These are phyloP conservation scores for Perccottus glenii DNA, from an alignment of 2,113 vertebrate genomes.

Conservation along the genomic window DNA sequence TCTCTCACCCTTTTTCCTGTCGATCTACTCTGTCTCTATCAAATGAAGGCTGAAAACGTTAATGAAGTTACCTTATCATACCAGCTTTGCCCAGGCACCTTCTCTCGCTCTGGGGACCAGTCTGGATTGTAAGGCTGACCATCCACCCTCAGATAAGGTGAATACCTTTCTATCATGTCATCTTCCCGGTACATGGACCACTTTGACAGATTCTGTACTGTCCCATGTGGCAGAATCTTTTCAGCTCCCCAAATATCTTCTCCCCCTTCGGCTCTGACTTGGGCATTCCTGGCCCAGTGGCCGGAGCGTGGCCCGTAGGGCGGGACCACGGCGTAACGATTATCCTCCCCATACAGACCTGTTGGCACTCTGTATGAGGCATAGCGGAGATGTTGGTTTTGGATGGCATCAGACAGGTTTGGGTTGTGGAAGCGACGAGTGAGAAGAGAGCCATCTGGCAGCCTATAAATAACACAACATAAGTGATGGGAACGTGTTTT, in stretches of 20 bases:
- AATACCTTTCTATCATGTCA: slow-evolving; percentile 71
- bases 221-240: slow-evolving; percentile 77
- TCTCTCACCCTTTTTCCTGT: too few relatives aligned
- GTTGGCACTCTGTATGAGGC: slow-evolving; percentile 74
- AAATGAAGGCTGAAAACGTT: neutral
- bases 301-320: slow-evolving; percentile 84
- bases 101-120: slow-evolving; percentile 77
- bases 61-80: slow-evolving; percentile 78
- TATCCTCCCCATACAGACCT: slow-evolving; percentile 70
- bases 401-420: slow-evolving; percentile 65
- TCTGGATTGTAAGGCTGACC: slow-evolving; percentile 46
- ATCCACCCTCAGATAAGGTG: slow-evolving; percentile 51
- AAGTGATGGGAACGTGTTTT: neutral
- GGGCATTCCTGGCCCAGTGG: slow-evolving; percentile 78
- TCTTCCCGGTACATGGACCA: slow-evolving; percentile 81
- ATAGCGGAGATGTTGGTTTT: slow-evolving; percentile 77
- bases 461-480: slow-evolving; percentile 33
- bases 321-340: slow-evolving; percentile 86
- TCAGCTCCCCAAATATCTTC: slow-evolving; percentile 81
- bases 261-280: slow-evolving; percentile 67
- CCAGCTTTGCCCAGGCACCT: slow-evolving; percentile 79
- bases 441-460: slow-evolving; percentile 69
- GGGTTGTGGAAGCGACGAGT: slow-evolving; percentile 71
- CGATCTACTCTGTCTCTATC: too few relatives aligned
- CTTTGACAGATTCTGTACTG: slow-evolving; percentile 72